A percentile compares a stretch with the other conserved stretches of the same genome.
These are phyloP conservation scores for Tachycineta bicolor DNA, from an alignment of 2,113 vertebrate species.

Conservation along the genomic window DNA sequence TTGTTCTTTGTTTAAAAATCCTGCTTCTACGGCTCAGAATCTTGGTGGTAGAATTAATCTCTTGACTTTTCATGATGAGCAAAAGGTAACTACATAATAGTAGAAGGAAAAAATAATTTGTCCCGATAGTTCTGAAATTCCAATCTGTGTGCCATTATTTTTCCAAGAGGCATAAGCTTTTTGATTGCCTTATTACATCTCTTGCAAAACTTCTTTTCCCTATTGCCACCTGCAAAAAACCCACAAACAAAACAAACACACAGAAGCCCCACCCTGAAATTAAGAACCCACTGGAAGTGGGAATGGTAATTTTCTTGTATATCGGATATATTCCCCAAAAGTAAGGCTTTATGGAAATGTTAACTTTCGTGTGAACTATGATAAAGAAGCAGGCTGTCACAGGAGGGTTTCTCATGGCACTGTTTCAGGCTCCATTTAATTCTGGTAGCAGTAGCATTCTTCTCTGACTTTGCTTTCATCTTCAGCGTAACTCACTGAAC, in stretches of 20 bases:
- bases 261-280: neutral
- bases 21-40: neutral
- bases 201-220: neutral
- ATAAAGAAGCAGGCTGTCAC: neutral
- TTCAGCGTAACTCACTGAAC: slow-evolving; percentile 28
- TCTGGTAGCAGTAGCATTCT: slow-evolving; percentile 40
- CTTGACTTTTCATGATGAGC: neutral
- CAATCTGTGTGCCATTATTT: neutral
- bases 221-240: neutral
- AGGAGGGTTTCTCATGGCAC: neutral
- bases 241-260: neutral
- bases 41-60: neutral
- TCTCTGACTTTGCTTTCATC: slow-evolving; percentile 44
- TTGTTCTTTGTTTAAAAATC: neutral
- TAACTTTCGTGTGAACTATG: neutral
- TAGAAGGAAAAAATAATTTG: neutral
- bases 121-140: neutral
- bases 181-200: neutral
- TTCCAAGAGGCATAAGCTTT: neutral
- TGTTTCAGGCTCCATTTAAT: slow-evolving; percentile 16
- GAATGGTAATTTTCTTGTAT: neutral
- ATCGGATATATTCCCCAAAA: neutral
- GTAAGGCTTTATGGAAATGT: neutral
- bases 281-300: neutral
- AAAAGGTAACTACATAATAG: neutral